phyloP scores from a whole-genome alignment of 2,888 invertebrate genomes.

The Drosophila picticornis region DNA sequence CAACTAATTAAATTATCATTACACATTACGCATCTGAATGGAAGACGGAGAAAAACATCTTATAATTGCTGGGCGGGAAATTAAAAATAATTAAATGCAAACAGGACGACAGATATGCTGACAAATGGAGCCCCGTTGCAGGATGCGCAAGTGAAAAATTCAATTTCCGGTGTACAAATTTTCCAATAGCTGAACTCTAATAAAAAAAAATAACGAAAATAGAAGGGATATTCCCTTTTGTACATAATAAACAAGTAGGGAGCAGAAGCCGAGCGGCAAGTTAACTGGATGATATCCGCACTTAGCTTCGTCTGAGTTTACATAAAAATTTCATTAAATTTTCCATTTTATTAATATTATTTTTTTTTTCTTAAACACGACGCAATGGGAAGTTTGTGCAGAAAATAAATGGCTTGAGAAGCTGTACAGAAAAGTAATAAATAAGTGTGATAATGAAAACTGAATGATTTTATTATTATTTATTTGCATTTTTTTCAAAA shows the following conservation, averaged over 20 bases:
- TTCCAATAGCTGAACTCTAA: conserved; percentile 21
- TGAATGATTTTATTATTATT: neutral
- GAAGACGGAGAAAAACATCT: conserved; percentile 60
- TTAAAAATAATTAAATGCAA: conserved; percentile 51
- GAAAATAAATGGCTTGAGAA: neutral
- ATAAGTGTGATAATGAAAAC: neutral
- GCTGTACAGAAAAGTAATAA: neutral
- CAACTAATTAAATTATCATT: conserved; percentile 80
- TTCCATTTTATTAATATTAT: neutral
- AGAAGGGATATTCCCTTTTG: conserved; percentile 29
- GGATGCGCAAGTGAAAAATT: conserved; percentile 56
- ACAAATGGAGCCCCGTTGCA: conserved; percentile 28
- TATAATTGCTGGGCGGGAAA: conserved; percentile 66
- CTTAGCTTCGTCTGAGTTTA: neutral
- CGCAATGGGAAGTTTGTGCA: neutral
- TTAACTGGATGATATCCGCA: neutral
- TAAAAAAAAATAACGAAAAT: conserved; percentile 10
- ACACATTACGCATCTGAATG: conserved; percentile 25
- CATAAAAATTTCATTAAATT: neutral
- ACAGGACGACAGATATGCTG: conserved; percentile 4
- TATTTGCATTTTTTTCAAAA: neutral
- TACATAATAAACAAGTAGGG: conserved; percentile 26
- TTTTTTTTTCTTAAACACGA: no score
- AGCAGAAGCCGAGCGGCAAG: neutral
- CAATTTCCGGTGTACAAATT: conserved; percentile 64